Percentiles rank a stretch among this genome's conserved stretches.
phyloP scores from a whole-genome alignment of 2,797 vertebrate genomes.

The Sarcoramphus papa region DNA sequence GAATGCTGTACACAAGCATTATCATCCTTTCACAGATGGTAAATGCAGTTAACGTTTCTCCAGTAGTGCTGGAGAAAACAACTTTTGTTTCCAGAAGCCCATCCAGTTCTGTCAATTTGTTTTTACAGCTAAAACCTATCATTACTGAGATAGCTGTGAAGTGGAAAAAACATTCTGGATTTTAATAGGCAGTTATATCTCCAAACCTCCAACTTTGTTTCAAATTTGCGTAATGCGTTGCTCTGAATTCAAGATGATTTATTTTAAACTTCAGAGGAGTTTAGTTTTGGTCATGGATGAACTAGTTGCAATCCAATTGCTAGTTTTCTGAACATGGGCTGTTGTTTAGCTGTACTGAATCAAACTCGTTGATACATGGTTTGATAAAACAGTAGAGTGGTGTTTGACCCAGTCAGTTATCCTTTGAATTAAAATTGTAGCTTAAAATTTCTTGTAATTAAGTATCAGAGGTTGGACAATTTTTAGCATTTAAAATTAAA shows the following conservation, averaged over 20 bases:
- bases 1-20: background rate
- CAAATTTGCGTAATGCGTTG: background rate
- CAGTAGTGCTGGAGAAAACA: background rate
- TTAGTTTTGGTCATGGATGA: slow-evolving; percentile 46
- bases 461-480: background rate
- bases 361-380: background rate
- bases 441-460: background rate
- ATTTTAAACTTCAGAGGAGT: slow-evolving; percentile 27
- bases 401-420: background rate
- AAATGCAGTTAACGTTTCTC: slow-evolving; percentile 2
- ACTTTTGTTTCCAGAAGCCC: background rate
- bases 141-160: background rate
- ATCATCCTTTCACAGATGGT: slow-evolving; percentile 17
- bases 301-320: slow-evolving; percentile 29
- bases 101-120: background rate
- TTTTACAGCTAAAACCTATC: background rate
- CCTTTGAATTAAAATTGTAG: background rate
- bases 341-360: slow-evolving; percentile 40
- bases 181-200: background rate
- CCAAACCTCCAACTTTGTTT: background rate
- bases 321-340: background rate
- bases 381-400: slow-evolving; percentile 3
- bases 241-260: slow-evolving; percentile 46
- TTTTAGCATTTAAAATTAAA: background rate
- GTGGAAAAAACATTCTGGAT: background rate